phyloP scores from a whole-genome alignment of 2,888 invertebrate species.

The Idaea dimidiata region DNA sequence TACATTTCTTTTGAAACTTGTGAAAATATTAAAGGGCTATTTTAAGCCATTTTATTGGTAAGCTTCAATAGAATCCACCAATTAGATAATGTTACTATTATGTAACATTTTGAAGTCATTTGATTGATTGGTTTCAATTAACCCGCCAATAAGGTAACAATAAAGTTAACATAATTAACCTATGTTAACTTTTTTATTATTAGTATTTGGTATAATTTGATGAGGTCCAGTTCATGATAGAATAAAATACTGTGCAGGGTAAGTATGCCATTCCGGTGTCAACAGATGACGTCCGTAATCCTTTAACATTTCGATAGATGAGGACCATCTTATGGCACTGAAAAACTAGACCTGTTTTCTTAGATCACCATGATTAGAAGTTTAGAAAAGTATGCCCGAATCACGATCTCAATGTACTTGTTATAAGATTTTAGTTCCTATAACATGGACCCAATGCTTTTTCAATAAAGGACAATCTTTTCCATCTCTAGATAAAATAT shows the following conservation, averaged over 20 bases:
- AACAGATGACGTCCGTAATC: too few relatives aligned
- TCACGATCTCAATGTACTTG: background rate
- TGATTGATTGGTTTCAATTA: background rate
- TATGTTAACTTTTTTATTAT: background rate
- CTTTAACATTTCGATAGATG: too few relatives aligned
- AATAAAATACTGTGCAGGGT: too few relatives aligned
- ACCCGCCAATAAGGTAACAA: background rate
- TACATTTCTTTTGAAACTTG: background rate
- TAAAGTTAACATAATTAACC: too few relatives aligned
- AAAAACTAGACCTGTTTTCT: too few relatives aligned
- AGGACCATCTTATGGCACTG: too few relatives aligned
- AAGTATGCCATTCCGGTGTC: too few relatives aligned
- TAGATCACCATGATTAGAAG: background rate
- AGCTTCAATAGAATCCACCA: background rate
- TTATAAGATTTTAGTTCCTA: background rate
- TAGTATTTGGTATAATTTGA: too few relatives aligned
- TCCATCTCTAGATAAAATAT: too few relatives aligned
- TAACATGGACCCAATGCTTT: conserved; percentile 1
- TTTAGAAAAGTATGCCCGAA: background rate
- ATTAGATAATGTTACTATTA: background rate
- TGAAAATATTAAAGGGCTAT: background rate
- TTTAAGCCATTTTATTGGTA: background rate
- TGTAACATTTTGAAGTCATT: background rate
- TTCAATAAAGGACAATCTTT: background rate
- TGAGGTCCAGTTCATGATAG: too few relatives aligned